These are phyloP conservation scores for Morpho achilles DNA, from an alignment of 2,888 invertebrate genomes.

Conservation along the genomic window DNA sequence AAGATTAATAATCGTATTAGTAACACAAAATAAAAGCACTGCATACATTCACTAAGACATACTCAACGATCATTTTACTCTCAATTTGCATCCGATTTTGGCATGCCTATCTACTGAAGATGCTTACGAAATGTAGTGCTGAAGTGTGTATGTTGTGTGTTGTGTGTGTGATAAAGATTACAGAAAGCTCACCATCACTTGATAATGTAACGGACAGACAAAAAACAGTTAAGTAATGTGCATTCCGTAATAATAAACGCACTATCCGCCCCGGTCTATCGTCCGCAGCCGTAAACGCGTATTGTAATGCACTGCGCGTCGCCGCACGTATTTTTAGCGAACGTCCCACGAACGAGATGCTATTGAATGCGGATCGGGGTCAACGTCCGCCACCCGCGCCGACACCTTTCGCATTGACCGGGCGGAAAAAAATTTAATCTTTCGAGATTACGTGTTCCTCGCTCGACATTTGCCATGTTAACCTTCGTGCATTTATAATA, in stretches of 20 bases:
- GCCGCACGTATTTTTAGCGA: conserved; percentile 45
- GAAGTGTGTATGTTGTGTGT: no score
- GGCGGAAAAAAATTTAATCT: conserved; percentile 19
- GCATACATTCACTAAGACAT: no score
- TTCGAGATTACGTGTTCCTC: conserved; percentile 12
- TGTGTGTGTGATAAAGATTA: no score
- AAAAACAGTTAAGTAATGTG: neutral
- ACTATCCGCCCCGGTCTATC: conserved; percentile 3
- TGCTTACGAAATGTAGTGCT: no score
- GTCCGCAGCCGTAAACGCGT: conserved; percentile 4
- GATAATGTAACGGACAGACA: neutral
- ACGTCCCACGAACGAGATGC: conserved; percentile 35
- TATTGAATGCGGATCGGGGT: conserved; percentile 35
- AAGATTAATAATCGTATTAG: no score
- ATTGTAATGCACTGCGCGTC: conserved; percentile 39
- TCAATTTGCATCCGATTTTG: no score
- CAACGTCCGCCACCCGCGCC: conserved; percentile 33
- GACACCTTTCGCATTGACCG: conserved; percentile 27
- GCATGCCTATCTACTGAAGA: no score
- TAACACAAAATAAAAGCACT: no score
- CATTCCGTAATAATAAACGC: neutral
- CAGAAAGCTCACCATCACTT: no score
- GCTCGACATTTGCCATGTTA: conserved; percentile 9
- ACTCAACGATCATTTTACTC: no score
- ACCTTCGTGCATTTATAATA: neutral